Evolutionary conservation across 2,888 invertebrate species (phyloP).

Genomic region (Hirtodrosophila trivittata): DNA sequence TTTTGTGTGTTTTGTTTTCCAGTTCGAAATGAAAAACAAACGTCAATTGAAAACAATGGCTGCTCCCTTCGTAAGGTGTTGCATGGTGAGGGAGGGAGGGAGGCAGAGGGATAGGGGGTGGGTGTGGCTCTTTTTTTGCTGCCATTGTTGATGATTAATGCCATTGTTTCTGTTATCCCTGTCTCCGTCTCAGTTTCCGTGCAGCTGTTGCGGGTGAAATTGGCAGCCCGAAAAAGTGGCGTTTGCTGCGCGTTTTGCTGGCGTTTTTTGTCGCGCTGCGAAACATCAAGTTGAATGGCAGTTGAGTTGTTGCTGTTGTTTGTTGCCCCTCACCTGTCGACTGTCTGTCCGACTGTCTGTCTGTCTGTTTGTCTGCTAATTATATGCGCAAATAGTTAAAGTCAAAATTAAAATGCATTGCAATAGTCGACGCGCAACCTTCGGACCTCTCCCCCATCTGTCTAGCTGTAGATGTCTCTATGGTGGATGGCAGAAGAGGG

Average conservation of each 20-base stretch:
- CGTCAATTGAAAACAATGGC: constrained; percentile 43
- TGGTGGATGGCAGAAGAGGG: not conserved
- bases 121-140: constrained; percentile 8
- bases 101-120: too few species aligned
- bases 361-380: constrained; percentile 36
- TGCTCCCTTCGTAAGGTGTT: constrained; percentile 43
- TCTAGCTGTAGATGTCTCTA: not conserved
- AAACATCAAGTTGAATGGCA: constrained; percentile 8
- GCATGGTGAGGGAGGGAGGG: not conserved
- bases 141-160: constrained; percentile 59
- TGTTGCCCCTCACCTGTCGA: not conserved
- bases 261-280: constrained; percentile 34
- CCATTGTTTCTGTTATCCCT: constrained; percentile 42
- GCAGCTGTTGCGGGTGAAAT: constrained; percentile 69
- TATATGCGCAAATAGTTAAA: constrained; percentile 69
- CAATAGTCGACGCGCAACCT: constrained; percentile 42
- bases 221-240: constrained; percentile 41
- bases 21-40: constrained; percentile 35
- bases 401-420: constrained; percentile 62
- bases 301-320: constrained; percentile 17
- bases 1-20: constrained; percentile 2
- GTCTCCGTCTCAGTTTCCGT: constrained; percentile 24
- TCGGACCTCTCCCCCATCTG: constrained; percentile 13
- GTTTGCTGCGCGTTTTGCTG: constrained; percentile 37
- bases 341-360: constrained; percentile 1